Evolutionary conservation across 2,113 vertebrate genomes (phyloP), one percentile per base, ranked within the genome.

Genomic region (Coracopsis vasa): DNA sequence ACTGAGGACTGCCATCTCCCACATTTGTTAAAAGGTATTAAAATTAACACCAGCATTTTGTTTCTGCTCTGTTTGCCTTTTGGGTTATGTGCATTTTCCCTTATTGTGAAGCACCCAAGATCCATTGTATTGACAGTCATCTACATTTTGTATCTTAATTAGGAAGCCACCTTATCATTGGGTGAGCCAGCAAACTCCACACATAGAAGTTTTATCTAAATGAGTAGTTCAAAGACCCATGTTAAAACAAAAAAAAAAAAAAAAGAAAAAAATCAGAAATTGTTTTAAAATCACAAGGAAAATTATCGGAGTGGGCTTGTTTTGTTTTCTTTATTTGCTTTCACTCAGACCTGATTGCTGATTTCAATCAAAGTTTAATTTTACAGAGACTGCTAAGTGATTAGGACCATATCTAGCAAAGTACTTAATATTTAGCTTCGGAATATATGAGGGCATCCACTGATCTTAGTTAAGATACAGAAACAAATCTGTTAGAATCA

Each of bases 261-360:
- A n/a, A 0, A 0, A 2, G 33, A 62, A 67, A 28, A 8, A 0
- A 28, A 29, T 41, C 7, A 2, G 3, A 81, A 74, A 37, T 7
- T 47, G 2, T 48, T 91, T 64, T 35, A 85, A 86, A 69, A 66
- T 58, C 21, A 42, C 16, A n/a, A 62, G 7, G 15, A 56, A 10
- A 62, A 11, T 31, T 72, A 45, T 2, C 9, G 10, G 2, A 7
- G 18, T 17, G 35, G 15, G 21, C 29, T 51, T 37, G 35, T 50
- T 69, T 18, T 42, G 8, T 15, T 35, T 50, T 16, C 15, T 23
- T 29, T 56, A 56, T 33, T 47, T 64, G 60, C 28, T 35, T 35
- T 54, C 6, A 50, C 9, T 31, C 19, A 51, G 18, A 42, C 7
- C 11, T 2, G 18, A 18, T 17, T 35, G 37, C 7, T 60, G 7